phyloP scores from a whole-genome alignment of 2,888 invertebrate genomes.

The Choristoneura rosaceana region DNA sequence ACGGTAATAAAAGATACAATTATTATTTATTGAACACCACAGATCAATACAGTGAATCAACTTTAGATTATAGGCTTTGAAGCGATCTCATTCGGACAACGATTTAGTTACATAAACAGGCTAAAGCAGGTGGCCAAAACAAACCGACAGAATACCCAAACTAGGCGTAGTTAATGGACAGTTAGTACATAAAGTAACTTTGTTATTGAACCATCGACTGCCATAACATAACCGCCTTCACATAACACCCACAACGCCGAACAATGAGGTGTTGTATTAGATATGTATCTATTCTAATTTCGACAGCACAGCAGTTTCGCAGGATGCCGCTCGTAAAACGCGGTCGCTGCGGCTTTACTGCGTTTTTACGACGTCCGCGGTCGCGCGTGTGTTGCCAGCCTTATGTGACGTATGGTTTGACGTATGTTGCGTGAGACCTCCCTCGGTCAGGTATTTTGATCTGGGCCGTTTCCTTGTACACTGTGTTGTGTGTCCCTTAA shows the following conservation, averaged over 20 bases:
- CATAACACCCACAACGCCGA: constrained; percentile 12
- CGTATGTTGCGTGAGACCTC: constrained; percentile 18
- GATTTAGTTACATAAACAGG: not conserved
- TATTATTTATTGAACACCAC: too few species aligned
- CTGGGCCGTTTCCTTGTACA: constrained; percentile 3
- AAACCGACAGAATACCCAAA: too few species aligned
- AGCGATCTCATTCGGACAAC: too few species aligned
- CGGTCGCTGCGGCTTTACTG: constrained; percentile 35
- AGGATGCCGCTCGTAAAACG: constrained; percentile 32
- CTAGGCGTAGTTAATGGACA: not conserved
- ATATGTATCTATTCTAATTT: constrained; percentile 27
- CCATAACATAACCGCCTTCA: not conserved
- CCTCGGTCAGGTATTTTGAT: constrained; percentile 12
- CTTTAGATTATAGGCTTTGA: too few species aligned
- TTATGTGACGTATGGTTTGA: constrained; percentile 17
- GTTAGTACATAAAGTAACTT: not conserved
- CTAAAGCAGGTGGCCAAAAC: too few species aligned
- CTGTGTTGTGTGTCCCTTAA: not conserved
- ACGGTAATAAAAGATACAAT: too few species aligned
- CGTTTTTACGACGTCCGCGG: constrained; percentile 40
- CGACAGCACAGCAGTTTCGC: constrained; percentile 22
- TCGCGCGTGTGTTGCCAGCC: constrained; percentile 28
- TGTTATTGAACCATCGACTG: not conserved
- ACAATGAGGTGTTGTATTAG: constrained; percentile 32
- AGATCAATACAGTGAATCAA: too few species aligned